Base-by-base conservation (phyloP, 2,113 vertebrate genomes). In the Pleuronectes platessa region DNA sequence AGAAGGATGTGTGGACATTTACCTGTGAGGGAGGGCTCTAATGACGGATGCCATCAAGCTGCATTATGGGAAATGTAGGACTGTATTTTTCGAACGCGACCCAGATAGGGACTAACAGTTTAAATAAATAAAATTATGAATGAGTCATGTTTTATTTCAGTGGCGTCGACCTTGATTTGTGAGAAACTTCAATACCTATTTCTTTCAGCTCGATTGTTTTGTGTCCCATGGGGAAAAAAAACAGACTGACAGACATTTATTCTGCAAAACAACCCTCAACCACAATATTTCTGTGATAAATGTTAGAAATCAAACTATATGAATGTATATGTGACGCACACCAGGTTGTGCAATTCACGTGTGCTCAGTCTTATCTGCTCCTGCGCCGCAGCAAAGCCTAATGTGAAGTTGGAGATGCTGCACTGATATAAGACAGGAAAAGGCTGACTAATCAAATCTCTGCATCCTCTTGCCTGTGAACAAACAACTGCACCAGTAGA, bases 381-480 rank as follows among this genome's bases (percentile, higher is more conserved):
- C 58, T 54, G 54, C 26, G 11, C 26, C 21, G 56, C 51, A n/a
- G 51, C 51, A n/a, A 54, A 10, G 3, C 23, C 17, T 20, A 12
- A 67, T 20, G 24, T 71, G 64, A 71, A 12, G 14, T 15, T 68
- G 9, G 74, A 85, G 75, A 76, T 61, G 49, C 37, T 49, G 35
- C 65, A 47, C 37, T n/a, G 72, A 71, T 78, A 72, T 13, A 62
- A 58, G 69, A 54, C 26, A 56, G 40, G n/a, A n/a, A 74, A 74
- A 64, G 27, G 24, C 56, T 53, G 35, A 78, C 62, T 78, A 45
- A 83, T 82, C 71, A 61, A 61, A 79, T 74, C 60, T 71, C 15
- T 23, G 35, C 78, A 86, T 72, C 61, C 49, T 81, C 45, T 37
- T 24, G 55, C 13, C 51, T 49, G 58, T 37, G 21, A 74, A 71